Base-by-base conservation (phyloP, 1,140 invertebrate species). In the Drosophila sp. region DNA sequence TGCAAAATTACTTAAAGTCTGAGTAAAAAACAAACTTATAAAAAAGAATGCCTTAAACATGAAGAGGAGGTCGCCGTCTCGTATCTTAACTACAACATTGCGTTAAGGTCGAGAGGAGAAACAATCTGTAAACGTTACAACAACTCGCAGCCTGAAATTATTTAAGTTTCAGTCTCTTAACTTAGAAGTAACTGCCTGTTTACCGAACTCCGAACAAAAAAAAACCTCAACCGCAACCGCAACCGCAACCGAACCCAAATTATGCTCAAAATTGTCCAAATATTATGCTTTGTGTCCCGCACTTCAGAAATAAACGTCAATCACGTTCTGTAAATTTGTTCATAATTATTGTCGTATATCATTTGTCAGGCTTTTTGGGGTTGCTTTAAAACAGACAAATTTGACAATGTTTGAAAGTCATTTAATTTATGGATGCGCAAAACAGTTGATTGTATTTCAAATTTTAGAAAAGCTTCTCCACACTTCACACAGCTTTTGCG, bases 1-100 rank as follows among this genome's bases (percentile, higher is more conserved):
- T 86, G 81, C 81, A 86, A 86, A 86, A 75, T 87, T 86, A 87
- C 81, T 86, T 87, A 84, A 82, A 78, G 59, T 43, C 36, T 34
- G 46, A 64, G 45, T 34, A 32, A 45, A 43, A 43, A 34, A 64
- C 1, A 50, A 27, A 34, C 51, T 32, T 63, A 54, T 51, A 46
- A 45, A 54, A 51, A 64, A 50, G 34, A 36, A 48, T 58, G 58
- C 36, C 45, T 58, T 50, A 76, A 54, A 54, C 58, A 53, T 61
- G 64, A 63, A 57, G 76, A 75, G 62, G 70, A 73, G 74, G 79
- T 78, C 27, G 43, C 21, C 29, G 43, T 59, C 46, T 63, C 64
- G 54, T 63, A 66, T 69, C 61, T 81, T 64, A 73, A 72, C 78
- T 73, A 76, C 56, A 69, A 32, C 40, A 32, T 54, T 34, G 16